Evolutionary conservation across 1,140 invertebrate genomes (phyloP).

Genomic region (Leptoteleia sp.): DNA sequence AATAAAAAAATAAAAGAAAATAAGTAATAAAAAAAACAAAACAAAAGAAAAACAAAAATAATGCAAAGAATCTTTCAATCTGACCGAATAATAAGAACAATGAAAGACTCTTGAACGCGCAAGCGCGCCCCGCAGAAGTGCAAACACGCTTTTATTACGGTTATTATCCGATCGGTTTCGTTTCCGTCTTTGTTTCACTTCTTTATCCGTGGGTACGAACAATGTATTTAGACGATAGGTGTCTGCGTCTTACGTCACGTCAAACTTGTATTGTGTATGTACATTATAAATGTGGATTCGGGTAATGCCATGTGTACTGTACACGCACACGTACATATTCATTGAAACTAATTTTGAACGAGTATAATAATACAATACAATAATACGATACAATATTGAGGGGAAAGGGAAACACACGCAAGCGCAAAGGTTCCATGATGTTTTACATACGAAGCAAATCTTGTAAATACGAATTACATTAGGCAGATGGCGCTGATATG

Average conservation of each 20-base stretch:
- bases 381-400: conserved; percentile 7
- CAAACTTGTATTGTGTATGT: conserved; percentile 61
- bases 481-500: conserved; percentile 51
- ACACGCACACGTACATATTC: conserved; percentile 61
- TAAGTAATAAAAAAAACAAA: too few species aligned
- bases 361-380: too few species aligned
- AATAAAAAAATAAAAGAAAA: conserved; percentile 33
- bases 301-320: conserved; percentile 59
- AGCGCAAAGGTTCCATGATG: conserved; percentile 47
- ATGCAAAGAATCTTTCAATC: conserved; percentile 45
- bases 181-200: conserved; percentile 33
- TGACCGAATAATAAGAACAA: conserved; percentile 29
- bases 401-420: conserved; percentile 29
- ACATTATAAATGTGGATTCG: conserved; percentile 60
- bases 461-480: conserved; percentile 60
- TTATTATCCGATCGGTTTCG: conserved; percentile 16
- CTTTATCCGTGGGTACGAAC: conserved; percentile 29
- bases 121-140: conserved; percentile 21
- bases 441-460: conserved; percentile 57
- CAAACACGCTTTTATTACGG: conserved; percentile 50
- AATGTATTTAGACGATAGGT: conserved; percentile 47
- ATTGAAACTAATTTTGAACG: conserved; percentile 10
- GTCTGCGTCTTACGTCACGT: conserved; percentile 61
- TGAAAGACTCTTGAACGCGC: conserved; percentile 15
- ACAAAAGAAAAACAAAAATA: too few species aligned